Evolutionary conservation across 2,797 vertebrate genomes (phyloP).

Genomic region (Myiotriccus ornatus): DNA sequence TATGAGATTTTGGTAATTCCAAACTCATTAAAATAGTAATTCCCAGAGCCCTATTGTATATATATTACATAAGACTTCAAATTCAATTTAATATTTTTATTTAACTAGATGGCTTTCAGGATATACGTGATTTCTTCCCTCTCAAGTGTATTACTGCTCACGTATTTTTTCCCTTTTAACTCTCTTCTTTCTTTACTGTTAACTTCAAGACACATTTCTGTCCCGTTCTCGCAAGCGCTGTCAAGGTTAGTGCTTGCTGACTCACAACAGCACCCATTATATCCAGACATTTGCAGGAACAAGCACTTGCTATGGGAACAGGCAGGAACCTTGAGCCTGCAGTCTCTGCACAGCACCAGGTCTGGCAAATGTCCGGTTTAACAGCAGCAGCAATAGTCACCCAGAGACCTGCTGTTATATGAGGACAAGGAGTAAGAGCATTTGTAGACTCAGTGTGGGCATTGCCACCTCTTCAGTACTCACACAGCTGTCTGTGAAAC

Average conservation of each 20-base stretch:
- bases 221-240: background rate
- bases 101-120: background rate
- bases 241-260: constrained; percentile 12
- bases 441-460: background rate
- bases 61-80: background rate
- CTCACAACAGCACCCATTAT: background rate
- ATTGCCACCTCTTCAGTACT: background rate
- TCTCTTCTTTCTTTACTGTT: background rate
- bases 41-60: background rate
- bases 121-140: background rate
- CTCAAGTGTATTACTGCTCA: background rate
- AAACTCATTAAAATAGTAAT: background rate
- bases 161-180: background rate
- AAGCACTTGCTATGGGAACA: background rate
- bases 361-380: background rate
- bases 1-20: background rate
- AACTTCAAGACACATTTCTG: background rate
- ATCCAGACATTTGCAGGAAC: background rate
- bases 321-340: background rate
- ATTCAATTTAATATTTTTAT: background rate
- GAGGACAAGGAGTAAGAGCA: background rate
- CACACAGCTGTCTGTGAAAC: background rate
- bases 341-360: background rate
- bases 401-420: background rate
- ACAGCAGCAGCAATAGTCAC: background rate